A percentile compares a stretch with the other conserved stretches of the same genome.
phyloP scores from a whole-genome alignment of 2,888 invertebrate species.

The Anthophora plumipes region DNA sequence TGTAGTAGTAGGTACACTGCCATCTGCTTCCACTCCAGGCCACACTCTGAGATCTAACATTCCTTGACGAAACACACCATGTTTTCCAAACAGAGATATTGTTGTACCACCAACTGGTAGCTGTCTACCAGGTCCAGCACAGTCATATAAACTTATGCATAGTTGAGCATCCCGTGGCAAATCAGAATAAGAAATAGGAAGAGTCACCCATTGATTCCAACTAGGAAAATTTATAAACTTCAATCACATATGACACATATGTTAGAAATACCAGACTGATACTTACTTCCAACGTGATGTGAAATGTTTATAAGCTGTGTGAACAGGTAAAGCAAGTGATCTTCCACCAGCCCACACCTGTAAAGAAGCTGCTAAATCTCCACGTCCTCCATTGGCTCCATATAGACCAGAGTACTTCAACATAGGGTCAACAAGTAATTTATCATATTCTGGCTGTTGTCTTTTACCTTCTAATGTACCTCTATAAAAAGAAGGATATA shows the following conservation, averaged over 20 bases:
- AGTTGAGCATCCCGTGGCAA: conserved; percentile 94
- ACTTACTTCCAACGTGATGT: conserved; percentile 96
- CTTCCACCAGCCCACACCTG: conserved; percentile 93
- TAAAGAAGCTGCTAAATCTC: conserved; percentile 95
- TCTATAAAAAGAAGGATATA: conserved; percentile 84
- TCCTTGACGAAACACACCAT: conserved; percentile 95
- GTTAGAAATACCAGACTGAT: conserved; percentile 4
- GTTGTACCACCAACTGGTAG: conserved; percentile 96
- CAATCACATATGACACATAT: background rate
- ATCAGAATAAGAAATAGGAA: conserved; percentile 96
- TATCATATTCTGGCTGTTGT: conserved; percentile 94
- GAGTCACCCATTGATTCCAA: conserved; percentile 98
- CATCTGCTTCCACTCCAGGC: conserved; percentile 93
- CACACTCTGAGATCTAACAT: conserved; percentile 96
- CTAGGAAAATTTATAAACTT: conserved; percentile 85
- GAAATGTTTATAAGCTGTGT: conserved; percentile 96
- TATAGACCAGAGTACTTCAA: conserved; percentile 95
- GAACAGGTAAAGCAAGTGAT: conserved; percentile 93
- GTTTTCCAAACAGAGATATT: conserved; percentile 96
- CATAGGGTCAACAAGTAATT: conserved; percentile 94
- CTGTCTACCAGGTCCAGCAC: conserved; percentile 93
- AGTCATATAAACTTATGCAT: conserved; percentile 96
- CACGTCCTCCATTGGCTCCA: conserved; percentile 89
- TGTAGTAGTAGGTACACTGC: conserved; percentile 89
- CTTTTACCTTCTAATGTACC: conserved; percentile 97